These are phyloP conservation scores for Hymenochirus boettgeri DNA, from an alignment of 2,113 vertebrate genomes.

Conservation along the genomic window DNA sequence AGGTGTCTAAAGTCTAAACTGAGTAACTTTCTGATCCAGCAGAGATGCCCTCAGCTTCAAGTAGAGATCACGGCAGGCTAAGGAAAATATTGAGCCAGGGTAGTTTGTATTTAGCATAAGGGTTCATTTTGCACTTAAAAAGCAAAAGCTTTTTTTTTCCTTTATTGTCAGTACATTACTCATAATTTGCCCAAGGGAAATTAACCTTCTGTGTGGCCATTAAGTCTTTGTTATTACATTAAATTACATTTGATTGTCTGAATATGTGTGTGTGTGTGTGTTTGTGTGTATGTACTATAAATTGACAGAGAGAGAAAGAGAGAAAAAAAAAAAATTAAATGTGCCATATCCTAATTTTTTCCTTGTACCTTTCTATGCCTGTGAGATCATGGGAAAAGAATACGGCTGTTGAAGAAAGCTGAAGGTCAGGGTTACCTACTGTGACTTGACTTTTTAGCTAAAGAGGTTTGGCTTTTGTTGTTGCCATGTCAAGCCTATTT, in stretches of 20 bases:
- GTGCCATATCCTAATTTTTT: too few relatives aligned
- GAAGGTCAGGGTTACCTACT: slow-evolving; percentile 75
- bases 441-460: slow-evolving; percentile 76
- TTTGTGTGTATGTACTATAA: too few relatives aligned
- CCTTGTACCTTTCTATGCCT: slow-evolving; percentile 42
- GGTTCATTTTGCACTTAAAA: slow-evolving; percentile 57
- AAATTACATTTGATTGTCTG: background rate
- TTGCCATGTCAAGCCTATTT: slow-evolving; percentile 78
- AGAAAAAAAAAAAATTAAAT: too few relatives aligned
- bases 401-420: slow-evolving; percentile 49
- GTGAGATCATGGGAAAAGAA: slow-evolving; percentile 51
- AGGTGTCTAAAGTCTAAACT: slow-evolving; percentile 51
- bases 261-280: background rate
- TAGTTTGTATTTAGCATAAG: slow-evolving; percentile 44
- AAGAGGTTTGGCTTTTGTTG: slow-evolving; percentile 71
- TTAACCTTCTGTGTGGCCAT: slow-evolving; percentile 41
- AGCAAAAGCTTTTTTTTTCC: slow-evolving; percentile 56
- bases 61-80: slow-evolving; percentile 51
- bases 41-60: slow-evolving; percentile 50
- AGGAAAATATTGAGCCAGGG: slow-evolving; percentile 54
- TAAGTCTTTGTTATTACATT: background rate
- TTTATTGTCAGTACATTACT: slow-evolving; percentile 55
- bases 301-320: too few relatives aligned
- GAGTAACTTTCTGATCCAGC: slow-evolving; percentile 55
- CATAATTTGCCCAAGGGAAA: slow-evolving; percentile 72